Percentiles rank a stretch among this genome's conserved stretches.
These are phyloP conservation scores for Lochmaea capreae DNA, from an alignment of 2,888 invertebrate species.

Conservation along the genomic window DNA sequence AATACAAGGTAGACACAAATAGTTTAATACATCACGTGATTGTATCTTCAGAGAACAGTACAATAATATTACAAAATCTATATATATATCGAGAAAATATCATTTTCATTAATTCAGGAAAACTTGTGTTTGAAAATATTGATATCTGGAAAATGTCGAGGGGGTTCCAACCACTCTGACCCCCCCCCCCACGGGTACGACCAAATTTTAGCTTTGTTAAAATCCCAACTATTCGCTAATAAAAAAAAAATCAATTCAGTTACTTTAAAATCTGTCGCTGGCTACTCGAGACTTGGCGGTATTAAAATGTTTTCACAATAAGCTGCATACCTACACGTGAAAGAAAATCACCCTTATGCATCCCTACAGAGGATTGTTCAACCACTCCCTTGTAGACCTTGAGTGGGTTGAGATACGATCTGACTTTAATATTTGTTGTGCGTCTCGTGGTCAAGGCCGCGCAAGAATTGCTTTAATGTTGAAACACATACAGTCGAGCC, in stretches of 20 bases:
- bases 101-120: no score
- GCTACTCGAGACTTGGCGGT: conserved; percentile 48
- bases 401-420: conserved; percentile 58
- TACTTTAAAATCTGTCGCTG: conserved; percentile 28
- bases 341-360: conserved; percentile 50
- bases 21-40: no score
- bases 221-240: neutral
- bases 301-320: conserved; percentile 49
- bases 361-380: conserved; percentile 28
- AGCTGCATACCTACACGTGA: conserved; percentile 36
- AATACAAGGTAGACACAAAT: no score
- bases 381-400: conserved; percentile 52
- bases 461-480: conserved; percentile 48
- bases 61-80: no score
- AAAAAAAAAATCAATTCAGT: conserved; percentile 25
- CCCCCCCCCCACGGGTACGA: no score
- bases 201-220: no score
- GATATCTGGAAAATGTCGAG: no score
- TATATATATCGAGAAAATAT: no score
- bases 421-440: conserved; percentile 56
- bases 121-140: no score
- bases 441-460: conserved; percentile 55
- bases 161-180: no score
- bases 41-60: no score
- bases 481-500: conserved; percentile 16